phyloP scores from a whole-genome alignment of 2,888 invertebrate genomes.

The Acleris sparsana region DNA sequence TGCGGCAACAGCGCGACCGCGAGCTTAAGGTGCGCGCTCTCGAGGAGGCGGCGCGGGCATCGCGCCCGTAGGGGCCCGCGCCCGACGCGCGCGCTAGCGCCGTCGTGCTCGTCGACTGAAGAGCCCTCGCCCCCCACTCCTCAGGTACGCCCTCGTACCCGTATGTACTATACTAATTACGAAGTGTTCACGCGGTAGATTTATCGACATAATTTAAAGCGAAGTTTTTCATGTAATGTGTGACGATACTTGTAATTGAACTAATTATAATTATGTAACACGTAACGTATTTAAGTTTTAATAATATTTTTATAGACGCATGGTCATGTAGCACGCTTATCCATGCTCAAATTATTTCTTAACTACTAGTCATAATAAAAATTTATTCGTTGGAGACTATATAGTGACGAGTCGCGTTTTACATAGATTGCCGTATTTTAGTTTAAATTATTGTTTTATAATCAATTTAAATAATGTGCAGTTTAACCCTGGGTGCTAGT shows the following conservation, averaged over 20 bases:
- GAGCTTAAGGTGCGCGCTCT: conserved; percentile 93
- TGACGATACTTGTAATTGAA: conserved; percentile 66
- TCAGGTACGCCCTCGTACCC: conserved; percentile 8
- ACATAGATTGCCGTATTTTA: conserved; percentile 56
- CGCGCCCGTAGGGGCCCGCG: conserved; percentile 67
- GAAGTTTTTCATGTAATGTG: conserved; percentile 54
- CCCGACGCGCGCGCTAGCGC: conserved; percentile 39
- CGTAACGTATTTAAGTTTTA: conserved; percentile 67
- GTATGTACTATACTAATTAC: conserved; percentile 41
- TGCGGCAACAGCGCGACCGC: conserved; percentile 91
- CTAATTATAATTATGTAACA: conserved; percentile 70
- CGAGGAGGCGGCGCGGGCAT: conserved; percentile 91
- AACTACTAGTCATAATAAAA: conserved; percentile 81
- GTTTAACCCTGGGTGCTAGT: conserved; percentile 63
- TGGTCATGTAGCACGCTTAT: conserved; percentile 78
- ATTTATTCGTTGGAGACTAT: conserved; percentile 61
- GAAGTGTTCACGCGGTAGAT: conserved; percentile 55
- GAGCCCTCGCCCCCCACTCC: no score
- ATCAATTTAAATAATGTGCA: conserved; percentile 35
- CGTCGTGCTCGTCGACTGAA: background rate
- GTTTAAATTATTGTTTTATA: conserved; percentile 65
- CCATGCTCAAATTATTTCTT: conserved; percentile 82
- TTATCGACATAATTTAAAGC: conserved; percentile 45
- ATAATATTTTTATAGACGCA: conserved; percentile 78
- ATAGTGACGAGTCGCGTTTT: conserved; percentile 51